Base-by-base conservation (phyloP, 2,797 vertebrate species). In the Pangasius sanitwongsei region DNA sequence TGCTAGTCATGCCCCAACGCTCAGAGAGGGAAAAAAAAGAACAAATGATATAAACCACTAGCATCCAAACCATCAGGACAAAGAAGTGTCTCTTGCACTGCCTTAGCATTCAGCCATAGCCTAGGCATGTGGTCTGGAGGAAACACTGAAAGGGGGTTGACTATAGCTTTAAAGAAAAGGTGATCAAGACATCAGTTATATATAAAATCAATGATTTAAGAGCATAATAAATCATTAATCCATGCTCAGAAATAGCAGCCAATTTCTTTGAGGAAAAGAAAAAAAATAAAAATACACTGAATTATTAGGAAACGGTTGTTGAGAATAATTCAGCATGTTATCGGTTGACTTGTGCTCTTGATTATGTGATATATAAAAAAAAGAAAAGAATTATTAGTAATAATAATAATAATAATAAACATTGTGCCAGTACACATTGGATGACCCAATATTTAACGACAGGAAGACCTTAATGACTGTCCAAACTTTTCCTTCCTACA, bases 401-500 rank as follows among this genome's bases (percentile, higher is more conserved):
- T 16, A 69, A 41, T 1, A 23, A 37, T 23, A 72, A 78, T 23
- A 78, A 57, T 11, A 6, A 16, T 16, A n/a, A 8, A 50, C 16
- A 28, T 11, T 13, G 7, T 25, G 57, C 34, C 48, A 80, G 44
- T 34, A 80, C 74, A 53, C 65, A 81, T 6, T 23, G 75, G 61
- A 87, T 78, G 86, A 87, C 59, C 75, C 75, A 16, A 28, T 9
- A 61, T 12, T 48, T 20, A 80, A 80, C 41, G 6, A 65, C 31
- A 88, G 88, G 88, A 89, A 89, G 88, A 86, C 84, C 65, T 63
- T 37, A 37, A 16, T 50, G 53, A 81, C 84, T 86, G 75, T 85
- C 87, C 61, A 50, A 61, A 69, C n/a, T 23, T 84, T 44, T 83
- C 59, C n/a, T 53, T 70, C 77, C 88, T 86, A 57, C 84, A 83